phyloP scores from a whole-genome alignment of 2,888 invertebrate genomes.

The Coelogynopora nodosa region DNA sequence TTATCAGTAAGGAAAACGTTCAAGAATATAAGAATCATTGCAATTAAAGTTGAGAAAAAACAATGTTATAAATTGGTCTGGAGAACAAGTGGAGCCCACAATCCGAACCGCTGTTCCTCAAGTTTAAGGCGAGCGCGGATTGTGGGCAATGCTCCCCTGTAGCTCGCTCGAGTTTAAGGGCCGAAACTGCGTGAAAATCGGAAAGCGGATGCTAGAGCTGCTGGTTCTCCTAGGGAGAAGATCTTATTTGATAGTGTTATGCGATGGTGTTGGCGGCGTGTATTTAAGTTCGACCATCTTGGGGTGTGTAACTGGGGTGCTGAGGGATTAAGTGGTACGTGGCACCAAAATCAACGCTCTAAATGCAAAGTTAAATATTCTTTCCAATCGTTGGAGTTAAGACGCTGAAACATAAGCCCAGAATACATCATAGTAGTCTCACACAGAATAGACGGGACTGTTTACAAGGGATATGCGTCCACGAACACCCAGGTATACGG shows the following conservation, averaged over 20 bases:
- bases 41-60: no score
- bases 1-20: no score
- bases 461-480: neutral
- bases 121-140: no score
- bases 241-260: neutral
- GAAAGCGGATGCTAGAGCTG: neutral
- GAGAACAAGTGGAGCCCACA: no score
- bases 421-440: neutral
- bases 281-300: neutral
- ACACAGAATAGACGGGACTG: neutral
- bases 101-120: no score
- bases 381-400: neutral
- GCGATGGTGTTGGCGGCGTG: neutral
- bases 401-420: neutral
- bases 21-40: no score
- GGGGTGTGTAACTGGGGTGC: neutral
- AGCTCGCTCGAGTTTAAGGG: no score
- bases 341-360: neutral
- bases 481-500: neutral
- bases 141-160: no score
- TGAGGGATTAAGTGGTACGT: neutral
- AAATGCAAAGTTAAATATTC: neutral
- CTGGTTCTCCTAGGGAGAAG: neutral
- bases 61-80: no score
- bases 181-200: no score